Percentiles rank a stretch among this genome's conserved stretches.
These are phyloP conservation scores for Yoshiicerus persimilis DNA, from an alignment of 1,140 invertebrate species.

Conservation along the genomic window DNA sequence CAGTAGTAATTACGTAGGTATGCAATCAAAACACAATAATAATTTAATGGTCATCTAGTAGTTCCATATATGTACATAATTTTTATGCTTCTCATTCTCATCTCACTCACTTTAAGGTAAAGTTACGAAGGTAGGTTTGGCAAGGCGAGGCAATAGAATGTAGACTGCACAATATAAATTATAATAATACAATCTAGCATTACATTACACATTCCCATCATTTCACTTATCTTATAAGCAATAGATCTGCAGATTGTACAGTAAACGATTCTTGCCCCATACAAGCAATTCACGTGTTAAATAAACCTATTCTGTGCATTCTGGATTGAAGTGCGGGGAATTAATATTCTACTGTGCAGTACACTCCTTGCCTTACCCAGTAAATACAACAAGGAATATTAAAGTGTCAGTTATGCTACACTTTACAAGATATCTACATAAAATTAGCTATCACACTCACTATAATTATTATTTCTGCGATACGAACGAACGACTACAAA, in stretches of 20 bases:
- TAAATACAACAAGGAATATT: neutral
- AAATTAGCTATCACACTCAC: neutral
- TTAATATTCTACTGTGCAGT: neutral
- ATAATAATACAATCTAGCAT: neutral
- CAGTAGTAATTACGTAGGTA: neutral
- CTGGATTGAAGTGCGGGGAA: neutral
- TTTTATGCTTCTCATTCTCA: neutral
- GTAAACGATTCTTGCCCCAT: neutral
- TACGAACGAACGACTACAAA: constrained; percentile 29
- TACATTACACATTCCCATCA: neutral
- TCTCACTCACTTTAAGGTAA: neutral
- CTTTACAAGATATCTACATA: neutral
- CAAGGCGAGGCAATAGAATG: neutral
- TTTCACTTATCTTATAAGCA: neutral
- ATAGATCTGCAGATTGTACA: neutral
- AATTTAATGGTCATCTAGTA: neutral
- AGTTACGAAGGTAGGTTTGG: neutral
- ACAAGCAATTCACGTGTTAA: too few species aligned
- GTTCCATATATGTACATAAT: constrained; percentile 7
- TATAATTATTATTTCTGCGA: neutral
- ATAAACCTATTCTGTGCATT: too few species aligned
- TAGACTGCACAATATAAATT: neutral
- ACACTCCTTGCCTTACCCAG: neutral
- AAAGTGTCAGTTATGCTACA: neutral
- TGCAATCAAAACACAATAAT: neutral